A percentile compares a stretch with the other conserved stretches of the same genome.
phyloP scores from a whole-genome alignment of 2,113 vertebrate genomes.

The Elanus axillaris region DNA sequence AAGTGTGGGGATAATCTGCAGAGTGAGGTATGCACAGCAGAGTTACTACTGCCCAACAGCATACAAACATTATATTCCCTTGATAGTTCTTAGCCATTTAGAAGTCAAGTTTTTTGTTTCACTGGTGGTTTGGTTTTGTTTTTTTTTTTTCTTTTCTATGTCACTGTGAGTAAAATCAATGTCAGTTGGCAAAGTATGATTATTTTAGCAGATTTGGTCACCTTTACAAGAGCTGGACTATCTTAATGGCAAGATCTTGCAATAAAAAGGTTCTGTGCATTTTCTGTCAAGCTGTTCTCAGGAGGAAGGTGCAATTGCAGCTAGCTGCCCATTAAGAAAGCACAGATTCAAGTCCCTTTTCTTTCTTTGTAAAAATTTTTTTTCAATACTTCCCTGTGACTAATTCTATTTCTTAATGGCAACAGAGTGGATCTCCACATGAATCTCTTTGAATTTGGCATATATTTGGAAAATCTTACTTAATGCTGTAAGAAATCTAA shows the following conservation, averaged over 20 bases:
- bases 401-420: constrained; percentile 4
- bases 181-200: background rate
- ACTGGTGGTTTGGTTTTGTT: background rate
- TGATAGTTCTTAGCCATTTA: background rate
- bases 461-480: background rate
- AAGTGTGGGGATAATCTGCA: background rate
- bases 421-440: background rate
- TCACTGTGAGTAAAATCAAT: background rate
- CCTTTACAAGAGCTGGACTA: background rate
- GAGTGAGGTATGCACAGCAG: background rate
- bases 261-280: background rate
- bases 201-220: background rate
- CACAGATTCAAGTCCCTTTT: background rate
- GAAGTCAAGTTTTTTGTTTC: background rate
- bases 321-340: background rate
- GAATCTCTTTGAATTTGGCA: background rate
- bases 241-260: background rate
- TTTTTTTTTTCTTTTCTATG: fast-evolving
- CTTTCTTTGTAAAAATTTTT: background rate
- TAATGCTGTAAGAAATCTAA: background rate
- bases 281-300: background rate
- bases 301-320: background rate
- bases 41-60: background rate
- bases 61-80: background rate
- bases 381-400: constrained; percentile 10